Evolutionary conservation across 2,888 invertebrate genomes (phyloP).

Genomic region (Eupithecia abbreviata): DNA sequence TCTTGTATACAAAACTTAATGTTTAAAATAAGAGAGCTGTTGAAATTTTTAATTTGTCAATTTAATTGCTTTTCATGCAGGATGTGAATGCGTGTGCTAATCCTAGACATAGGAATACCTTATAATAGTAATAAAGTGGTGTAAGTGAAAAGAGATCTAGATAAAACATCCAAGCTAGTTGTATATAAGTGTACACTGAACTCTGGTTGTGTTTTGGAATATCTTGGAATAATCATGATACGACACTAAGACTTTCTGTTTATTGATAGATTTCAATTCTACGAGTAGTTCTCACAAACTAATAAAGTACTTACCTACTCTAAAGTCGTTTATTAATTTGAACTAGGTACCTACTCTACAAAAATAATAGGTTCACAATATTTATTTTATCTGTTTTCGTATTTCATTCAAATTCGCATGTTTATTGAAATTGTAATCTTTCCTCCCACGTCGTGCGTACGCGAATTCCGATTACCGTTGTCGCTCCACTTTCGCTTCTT

Average conservation of each 20-base stretch:
- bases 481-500: conserved; percentile 56
- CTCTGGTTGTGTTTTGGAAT: background rate
- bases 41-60: conserved; percentile 2
- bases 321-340: background rate
- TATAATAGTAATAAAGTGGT: conserved; percentile 12
- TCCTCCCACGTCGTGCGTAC: conserved; percentile 14
- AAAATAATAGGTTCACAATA: background rate
- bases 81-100: conserved; percentile 23
- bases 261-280: background rate
- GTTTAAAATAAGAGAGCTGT: too few species aligned
- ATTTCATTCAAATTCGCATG: background rate
- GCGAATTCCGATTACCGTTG: conserved; percentile 47
- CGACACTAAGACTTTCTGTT: background rate
- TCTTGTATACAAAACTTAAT: background rate
- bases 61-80: conserved; percentile 20
- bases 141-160: conserved; percentile 20
- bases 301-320: background rate
- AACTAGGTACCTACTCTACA: background rate
- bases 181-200: background rate
- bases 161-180: background rate
- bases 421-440: conserved; percentile 3
- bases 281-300: background rate
- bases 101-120: conserved; percentile 25
- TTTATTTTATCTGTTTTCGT: background rate
- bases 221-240: background rate